Percentiles rank a stretch among this genome's conserved stretches.
phyloP scores from a whole-genome alignment of 2,113 vertebrate species.

The human region GRCh38 chr3:28682001-28682500 shows the following conservation, averaged over 20 bases:
- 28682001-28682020: slow-evolving; percentile 72
- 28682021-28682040: slow-evolving; percentile 4
- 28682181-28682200: neutral
- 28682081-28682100: slow-evolving; percentile 62
- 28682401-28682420: neutral
- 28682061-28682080: slow-evolving; percentile 59
- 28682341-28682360: neutral
- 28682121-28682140: neutral
- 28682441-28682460: neutral
- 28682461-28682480: neutral
- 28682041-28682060: slow-evolving; percentile 46
- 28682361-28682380: too few species aligned
- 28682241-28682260: slow-evolving; percentile 24
- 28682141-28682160: slow-evolving; percentile 24
- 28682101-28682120: slow-evolving; percentile 47
- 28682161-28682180: neutral
- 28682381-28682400: neutral
- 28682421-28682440: neutral
- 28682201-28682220: neutral
- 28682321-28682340: neutral
- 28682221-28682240: slow-evolving; percentile 9
- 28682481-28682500: neutral
- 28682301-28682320: neutral
- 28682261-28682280: slow-evolving; percentile 18
- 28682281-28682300: neutral